Percentiles rank a stretch among this genome's conserved stretches.
Evolutionary conservation across 2,113 vertebrate genomes (phyloP).

Genomic region (Psittacula cyanocephala): DNA sequence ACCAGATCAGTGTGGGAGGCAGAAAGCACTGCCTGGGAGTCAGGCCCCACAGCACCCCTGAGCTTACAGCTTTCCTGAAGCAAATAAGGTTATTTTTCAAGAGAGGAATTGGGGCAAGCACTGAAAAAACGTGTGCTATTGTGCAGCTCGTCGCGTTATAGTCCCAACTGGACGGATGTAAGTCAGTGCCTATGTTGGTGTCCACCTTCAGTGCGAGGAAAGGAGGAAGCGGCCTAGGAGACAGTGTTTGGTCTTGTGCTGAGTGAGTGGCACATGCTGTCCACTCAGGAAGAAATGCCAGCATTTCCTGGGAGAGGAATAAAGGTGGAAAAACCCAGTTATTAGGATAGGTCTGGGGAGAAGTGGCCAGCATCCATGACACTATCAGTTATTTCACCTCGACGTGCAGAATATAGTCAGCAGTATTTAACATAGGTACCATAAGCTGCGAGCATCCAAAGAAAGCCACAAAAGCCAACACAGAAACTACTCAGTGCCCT

Average conservation of each 20-base stretch:
- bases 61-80: neutral
- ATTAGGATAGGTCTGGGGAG: neutral
- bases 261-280: neutral
- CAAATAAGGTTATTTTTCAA: neutral
- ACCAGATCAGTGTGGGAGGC: neutral
- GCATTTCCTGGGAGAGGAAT: neutral
- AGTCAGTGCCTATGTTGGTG: neutral
- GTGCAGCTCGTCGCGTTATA: neutral
- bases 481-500: neutral
- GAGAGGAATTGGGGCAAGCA: neutral
- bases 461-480: neutral
- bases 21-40: neutral
- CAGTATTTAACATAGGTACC: neutral
- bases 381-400: neutral
- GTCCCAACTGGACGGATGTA: neutral
- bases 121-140: neutral
- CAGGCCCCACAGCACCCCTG: neutral
- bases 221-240: neutral
- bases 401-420: neutral
- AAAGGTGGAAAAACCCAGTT: neutral
- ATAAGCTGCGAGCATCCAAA: neutral
- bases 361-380: neutral
- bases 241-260: neutral
- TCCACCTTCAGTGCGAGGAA: neutral
- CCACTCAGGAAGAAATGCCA: neutral